Percentiles rank a stretch among this genome's conserved stretches.
Conservation (phyloP, 64 coral and sea anemone species). For the Actinia equina region DNA sequence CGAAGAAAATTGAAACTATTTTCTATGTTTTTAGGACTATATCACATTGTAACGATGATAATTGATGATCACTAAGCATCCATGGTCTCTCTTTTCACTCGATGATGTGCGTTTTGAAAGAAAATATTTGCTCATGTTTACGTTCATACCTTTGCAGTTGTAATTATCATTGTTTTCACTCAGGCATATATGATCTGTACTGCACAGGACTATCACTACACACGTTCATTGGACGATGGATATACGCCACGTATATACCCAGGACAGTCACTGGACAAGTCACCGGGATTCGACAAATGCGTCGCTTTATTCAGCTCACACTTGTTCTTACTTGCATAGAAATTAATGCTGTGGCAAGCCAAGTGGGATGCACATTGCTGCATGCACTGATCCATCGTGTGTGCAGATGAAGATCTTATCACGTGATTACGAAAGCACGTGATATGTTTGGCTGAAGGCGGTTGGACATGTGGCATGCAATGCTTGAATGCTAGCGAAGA, state of each 20-base stretch:
- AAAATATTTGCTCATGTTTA: background rate
- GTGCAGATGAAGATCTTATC: background rate
- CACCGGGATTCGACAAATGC: background rate
- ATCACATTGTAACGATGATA: no score
- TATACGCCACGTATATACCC: background rate
- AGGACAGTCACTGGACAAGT: background rate
- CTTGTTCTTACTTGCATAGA: conserved; percentile 11
- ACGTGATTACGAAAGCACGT: background rate
- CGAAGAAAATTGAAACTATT: no score
- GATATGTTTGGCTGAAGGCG: background rate
- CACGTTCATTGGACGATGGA: background rate
- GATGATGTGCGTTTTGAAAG: no score
- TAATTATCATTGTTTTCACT: background rate
- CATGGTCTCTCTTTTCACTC: no score
- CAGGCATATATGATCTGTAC: background rate
- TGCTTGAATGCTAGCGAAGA: background rate
- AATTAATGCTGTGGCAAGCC: conserved; percentile 8
- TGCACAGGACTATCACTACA: background rate
- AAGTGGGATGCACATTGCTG: background rate
- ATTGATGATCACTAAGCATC: no score
- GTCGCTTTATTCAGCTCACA: conserved; percentile 12
- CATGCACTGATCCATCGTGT: background rate
- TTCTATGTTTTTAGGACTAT: no score
- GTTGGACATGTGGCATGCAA: background rate
- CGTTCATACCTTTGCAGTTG: background rate